phyloP scores from a whole-genome alignment of 2,888 invertebrate species.

The Eupithecia abbreviata region DNA sequence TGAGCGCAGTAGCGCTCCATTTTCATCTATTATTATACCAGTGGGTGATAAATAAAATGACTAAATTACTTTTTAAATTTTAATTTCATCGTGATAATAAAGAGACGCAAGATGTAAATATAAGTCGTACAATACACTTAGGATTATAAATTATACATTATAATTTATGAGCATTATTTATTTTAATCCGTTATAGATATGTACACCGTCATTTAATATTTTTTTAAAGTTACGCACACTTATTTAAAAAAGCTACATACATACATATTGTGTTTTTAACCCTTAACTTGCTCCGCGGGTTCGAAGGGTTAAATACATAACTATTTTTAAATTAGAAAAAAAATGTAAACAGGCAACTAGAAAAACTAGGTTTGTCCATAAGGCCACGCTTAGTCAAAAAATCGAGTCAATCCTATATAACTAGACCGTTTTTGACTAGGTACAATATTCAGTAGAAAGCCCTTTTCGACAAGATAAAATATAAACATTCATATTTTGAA shows the following conservation, averaged over 20 bases:
- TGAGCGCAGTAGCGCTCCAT: too few species aligned
- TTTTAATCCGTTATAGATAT: conserved; percentile 71
- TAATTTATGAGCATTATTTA: conserved; percentile 73
- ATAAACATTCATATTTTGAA: neutral
- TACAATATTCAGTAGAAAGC: neutral
- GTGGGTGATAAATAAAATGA: conserved; percentile 49
- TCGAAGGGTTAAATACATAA: neutral
- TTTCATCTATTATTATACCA: too few species aligned
- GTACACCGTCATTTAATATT: conserved; percentile 67
- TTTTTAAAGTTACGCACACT: conserved; percentile 56
- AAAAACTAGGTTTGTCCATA: neutral
- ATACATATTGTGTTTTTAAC: neutral
- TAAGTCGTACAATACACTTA: conserved; percentile 72
- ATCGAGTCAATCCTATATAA: neutral
- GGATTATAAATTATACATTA: conserved; percentile 66
- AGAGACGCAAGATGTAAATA: conserved; percentile 80
- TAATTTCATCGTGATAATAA: conserved; percentile 80
- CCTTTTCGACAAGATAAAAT: neutral
- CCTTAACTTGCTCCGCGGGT: too few species aligned
- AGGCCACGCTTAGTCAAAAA: neutral
- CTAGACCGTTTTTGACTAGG: neutral
- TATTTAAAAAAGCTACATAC: conserved; percentile 65
- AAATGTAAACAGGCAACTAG: neutral
- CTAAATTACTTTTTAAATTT: conserved; percentile 54
- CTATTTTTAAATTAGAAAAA: neutral